phyloP scores from a whole-genome alignment of 2,888 invertebrate species.

The Villa cingulata region DNA sequence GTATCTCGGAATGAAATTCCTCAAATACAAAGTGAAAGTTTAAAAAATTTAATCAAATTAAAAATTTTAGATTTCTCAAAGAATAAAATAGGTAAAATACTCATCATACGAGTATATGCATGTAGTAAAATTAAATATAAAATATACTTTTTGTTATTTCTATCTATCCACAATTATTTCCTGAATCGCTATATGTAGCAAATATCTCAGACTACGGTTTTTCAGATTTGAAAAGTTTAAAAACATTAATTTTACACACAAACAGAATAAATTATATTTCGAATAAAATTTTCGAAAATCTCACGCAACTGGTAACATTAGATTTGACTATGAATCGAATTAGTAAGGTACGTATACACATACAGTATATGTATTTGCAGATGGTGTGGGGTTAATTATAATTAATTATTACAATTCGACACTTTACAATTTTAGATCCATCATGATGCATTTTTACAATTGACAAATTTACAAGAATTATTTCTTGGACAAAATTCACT shows the following conservation, averaged over 20 bases:
- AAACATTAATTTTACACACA: slow-evolving; percentile 35
- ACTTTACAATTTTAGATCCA: slow-evolving; percentile 24
- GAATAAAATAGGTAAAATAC: slow-evolving; percentile 39
- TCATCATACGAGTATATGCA: too few relatives aligned
- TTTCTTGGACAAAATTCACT: slow-evolving; percentile 44
- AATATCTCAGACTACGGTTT: slow-evolving; percentile 29
- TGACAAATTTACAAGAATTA: slow-evolving; percentile 38
- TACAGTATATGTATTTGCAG: background rate
- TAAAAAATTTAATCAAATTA: slow-evolving; percentile 39
- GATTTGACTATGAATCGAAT: slow-evolving; percentile 33
- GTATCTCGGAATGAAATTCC: slow-evolving; percentile 47
- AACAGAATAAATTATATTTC: slow-evolving; percentile 36
- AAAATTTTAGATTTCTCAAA: slow-evolving; percentile 46
- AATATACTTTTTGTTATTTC: too few relatives aligned
- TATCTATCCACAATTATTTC: too few relatives aligned
- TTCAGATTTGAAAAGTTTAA: slow-evolving; percentile 23
- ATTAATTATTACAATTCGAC: background rate
- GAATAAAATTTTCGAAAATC: slow-evolving; percentile 25
- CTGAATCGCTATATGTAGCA: slow-evolving; percentile 20
- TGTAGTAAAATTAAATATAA: too few relatives aligned
- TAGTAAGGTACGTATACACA: slow-evolving; percentile 19
- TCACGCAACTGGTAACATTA: slow-evolving; percentile 23
- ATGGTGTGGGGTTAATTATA: too few relatives aligned
- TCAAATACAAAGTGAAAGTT: slow-evolving; percentile 38
- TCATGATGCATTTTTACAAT: slow-evolving; percentile 35